Evolutionary conservation across 2,797 vertebrate genomes (phyloP).

Genomic region (Anabas testudineus): DNA sequence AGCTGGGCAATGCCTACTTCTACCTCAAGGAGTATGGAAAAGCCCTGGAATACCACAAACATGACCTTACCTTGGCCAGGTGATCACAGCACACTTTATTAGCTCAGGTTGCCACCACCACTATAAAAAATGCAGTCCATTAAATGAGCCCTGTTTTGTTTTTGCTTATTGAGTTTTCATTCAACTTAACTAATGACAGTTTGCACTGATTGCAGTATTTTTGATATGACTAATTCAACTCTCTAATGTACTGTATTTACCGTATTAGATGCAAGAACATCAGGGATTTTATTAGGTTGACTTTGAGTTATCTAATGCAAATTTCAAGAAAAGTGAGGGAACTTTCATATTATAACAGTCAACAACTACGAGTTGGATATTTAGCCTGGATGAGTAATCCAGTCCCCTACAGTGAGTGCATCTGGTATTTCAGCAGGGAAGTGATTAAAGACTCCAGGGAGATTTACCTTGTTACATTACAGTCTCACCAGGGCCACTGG

Average conservation of each 20-base stretch:
- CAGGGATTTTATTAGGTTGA: neutral
- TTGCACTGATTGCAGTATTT: neutral
- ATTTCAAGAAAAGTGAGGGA: conserved; percentile 42
- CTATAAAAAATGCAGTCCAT: neutral
- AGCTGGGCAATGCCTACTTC: conserved; percentile 98
- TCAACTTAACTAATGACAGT: too few relatives aligned
- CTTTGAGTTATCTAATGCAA: neutral
- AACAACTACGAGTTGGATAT: conserved; percentile 43
- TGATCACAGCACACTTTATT: conserved; percentile 64
- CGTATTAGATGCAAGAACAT: neutral
- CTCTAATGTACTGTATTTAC: neutral
- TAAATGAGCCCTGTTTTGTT: neutral
- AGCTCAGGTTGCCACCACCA: neutral
- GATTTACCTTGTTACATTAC: conserved; percentile 72
- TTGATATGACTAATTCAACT: too few relatives aligned
- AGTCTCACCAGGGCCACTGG: conserved; percentile 55
- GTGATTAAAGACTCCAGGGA: conserved; percentile 67
- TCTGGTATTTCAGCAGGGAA: conserved; percentile 72
- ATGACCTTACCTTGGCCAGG: conserved; percentile 96
- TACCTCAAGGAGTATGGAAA: conserved; percentile 97
- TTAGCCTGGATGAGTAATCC: conserved; percentile 56
- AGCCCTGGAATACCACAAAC: conserved; percentile 94
- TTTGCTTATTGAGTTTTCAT: neutral
- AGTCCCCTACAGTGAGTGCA: conserved; percentile 60
- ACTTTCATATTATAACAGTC: conserved; percentile 44